phyloP scores from a whole-genome alignment of 1,140 invertebrate species.

The Bombyx mandarina region DNA sequence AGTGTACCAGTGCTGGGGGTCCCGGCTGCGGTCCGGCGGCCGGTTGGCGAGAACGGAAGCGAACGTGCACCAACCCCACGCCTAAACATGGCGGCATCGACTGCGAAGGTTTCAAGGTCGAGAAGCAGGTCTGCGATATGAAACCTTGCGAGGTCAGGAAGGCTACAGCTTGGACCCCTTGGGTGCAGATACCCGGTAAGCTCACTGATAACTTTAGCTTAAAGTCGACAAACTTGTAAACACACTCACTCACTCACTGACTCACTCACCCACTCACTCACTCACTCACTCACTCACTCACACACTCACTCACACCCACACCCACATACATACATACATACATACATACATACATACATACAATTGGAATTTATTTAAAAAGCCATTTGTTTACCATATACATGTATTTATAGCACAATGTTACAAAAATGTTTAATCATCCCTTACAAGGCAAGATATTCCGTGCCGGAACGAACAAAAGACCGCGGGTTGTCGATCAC shows the following conservation, averaged over 20 bases:
- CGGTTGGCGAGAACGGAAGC: constrained; percentile 50
- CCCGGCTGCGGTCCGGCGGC: constrained; percentile 62
- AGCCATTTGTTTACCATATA: too few species aligned
- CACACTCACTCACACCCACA: too few species aligned
- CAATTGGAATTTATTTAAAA: too few species aligned
- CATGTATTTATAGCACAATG: too few species aligned
- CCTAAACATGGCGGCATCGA: constrained; percentile 60
- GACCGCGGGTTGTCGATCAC: too few species aligned
- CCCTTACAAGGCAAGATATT: not conserved
- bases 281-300: too few species aligned
- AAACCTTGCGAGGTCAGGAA: constrained; percentile 77
- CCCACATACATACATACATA: too few species aligned
- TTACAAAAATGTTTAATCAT: not conserved
- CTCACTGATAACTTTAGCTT: constrained; percentile 1
- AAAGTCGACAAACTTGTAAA: too few species aligned
- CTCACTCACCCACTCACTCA: too few species aligned
- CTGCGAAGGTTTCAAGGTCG: constrained; percentile 76
- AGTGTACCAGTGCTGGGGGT: constrained; percentile 64
- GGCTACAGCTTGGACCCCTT: constrained; percentile 82
- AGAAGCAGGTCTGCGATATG: constrained; percentile 80
- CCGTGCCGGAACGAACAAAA: too few species aligned
- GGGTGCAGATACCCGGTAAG: constrained; percentile 72
- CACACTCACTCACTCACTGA: too few species aligned
- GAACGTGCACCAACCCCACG: constrained; percentile 38
- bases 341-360: not conserved